Percentiles rank a stretch among this genome's conserved stretches.
These are phyloP conservation scores for Gastracanthus pulcherrimus DNA, from an alignment of 2,888 invertebrate genomes.

Conservation along the genomic window DNA sequence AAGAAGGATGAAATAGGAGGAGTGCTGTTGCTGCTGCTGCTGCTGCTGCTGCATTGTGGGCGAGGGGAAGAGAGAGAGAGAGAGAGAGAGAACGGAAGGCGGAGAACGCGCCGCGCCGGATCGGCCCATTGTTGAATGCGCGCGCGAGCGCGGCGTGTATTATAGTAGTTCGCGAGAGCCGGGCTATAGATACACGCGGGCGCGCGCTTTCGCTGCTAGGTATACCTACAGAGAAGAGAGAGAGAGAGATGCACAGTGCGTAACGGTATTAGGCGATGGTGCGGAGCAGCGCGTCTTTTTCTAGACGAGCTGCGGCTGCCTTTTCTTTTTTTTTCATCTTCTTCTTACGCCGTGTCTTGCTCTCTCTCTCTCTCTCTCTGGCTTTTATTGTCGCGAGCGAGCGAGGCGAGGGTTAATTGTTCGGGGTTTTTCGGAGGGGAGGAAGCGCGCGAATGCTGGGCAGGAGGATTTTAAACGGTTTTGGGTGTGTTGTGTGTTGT, in stretches of 20 bases:
- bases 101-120: conserved; percentile 46
- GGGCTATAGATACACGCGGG: background rate
- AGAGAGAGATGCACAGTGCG: conserved; percentile 11
- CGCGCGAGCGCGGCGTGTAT: background rate
- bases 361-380: too few relatives aligned
- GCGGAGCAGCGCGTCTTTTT: too few relatives aligned
- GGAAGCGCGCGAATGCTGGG: background rate
- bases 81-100: conserved; percentile 21
- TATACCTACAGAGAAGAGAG: background rate
- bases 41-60: conserved; percentile 17
- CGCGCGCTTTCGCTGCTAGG: conserved; percentile 3
- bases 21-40: conserved; percentile 21
- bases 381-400: background rate
- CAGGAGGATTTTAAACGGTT: background rate
- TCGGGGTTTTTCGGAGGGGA: background rate
- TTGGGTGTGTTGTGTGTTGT: too few relatives aligned
- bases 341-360: background rate
- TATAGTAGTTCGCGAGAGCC: conserved; percentile 2
- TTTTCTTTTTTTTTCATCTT: background rate
- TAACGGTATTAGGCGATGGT: conserved; percentile 36
- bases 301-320: conserved; percentile 12
- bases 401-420: background rate
- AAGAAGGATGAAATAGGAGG: conserved; percentile 55
- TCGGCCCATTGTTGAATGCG: conserved; percentile 61
- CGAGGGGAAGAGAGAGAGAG: conserved; percentile 37